Evolutionary conservation across 2,797 vertebrate genomes (phyloP).

Genomic region (Cyclura pinguis): DNA sequence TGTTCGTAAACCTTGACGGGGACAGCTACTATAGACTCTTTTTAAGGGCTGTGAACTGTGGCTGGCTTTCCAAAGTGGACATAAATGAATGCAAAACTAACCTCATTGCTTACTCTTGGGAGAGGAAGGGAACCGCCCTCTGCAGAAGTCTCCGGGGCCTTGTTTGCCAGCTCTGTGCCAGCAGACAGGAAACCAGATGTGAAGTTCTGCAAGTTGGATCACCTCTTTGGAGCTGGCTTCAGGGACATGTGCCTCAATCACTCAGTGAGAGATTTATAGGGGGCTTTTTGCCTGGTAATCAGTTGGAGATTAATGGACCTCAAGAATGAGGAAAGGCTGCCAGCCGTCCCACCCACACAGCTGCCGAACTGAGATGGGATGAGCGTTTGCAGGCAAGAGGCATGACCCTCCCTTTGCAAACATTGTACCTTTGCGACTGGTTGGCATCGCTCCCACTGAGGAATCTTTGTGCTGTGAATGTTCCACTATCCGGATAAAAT

Average conservation of each 20-base stretch:
- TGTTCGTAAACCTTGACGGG: no score
- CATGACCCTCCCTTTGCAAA: neutral
- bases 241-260: neutral
- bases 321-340: neutral
- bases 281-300: neutral
- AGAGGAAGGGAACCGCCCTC: neutral
- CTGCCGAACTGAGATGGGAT: neutral
- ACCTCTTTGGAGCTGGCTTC: neutral
- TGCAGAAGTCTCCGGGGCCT: rapidly evolving
- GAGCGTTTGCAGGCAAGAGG: no score
- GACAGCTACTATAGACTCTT: no score
- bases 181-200: neutral
- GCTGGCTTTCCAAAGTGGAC: no score
- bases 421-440: neutral
- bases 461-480: no score
- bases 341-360: neutral
- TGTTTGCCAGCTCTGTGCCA: neutral
- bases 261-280: neutral
- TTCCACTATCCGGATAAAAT: no score
- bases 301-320: neutral
- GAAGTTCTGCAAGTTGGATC: no score
- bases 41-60: no score
- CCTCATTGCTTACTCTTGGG: neutral
- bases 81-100: no score
- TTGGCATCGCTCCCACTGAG: neutral